A percentile compares a stretch with the other conserved stretches of the same genome.
phyloP scores from a whole-genome alignment of 23 tunicate species.

The Trididemnum nubilum region DNA sequence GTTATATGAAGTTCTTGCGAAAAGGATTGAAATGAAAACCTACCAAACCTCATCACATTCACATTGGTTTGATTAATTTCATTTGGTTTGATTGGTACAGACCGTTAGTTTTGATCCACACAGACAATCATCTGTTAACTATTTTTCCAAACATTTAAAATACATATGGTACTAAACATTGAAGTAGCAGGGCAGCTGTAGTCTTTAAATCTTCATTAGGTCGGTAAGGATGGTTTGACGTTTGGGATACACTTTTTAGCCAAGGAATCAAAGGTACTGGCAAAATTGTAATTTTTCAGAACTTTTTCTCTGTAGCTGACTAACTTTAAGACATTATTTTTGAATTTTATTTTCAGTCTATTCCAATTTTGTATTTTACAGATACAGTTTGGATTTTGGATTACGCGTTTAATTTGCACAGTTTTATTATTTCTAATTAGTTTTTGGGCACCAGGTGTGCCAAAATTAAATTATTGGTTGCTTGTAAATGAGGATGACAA shows the following conservation, averaged over 20 bases:
- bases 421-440: constrained; percentile 53
- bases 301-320: not conserved
- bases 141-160: not conserved
- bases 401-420: constrained; percentile 45
- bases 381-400: constrained; percentile 71
- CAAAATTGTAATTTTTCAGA: not conserved
- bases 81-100: not conserved
- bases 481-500: constrained; percentile 71
- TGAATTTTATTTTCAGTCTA: no score
- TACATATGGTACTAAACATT: not conserved
- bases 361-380: no score
- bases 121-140: not conserved
- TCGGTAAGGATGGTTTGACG: no score
- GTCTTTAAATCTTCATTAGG: no score
- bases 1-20: no score
- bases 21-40: no score
- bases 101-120: not conserved
- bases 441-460: constrained; percentile 78
- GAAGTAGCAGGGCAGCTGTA: no score
- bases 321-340: no score
- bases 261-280: no score
- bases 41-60: not conserved
- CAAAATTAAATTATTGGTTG: constrained; percentile 59
- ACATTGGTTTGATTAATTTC: not conserved
- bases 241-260: no score